Base-by-base conservation (phyloP, 2,888 invertebrate genomes). In the Melipona beecheii region DNA sequence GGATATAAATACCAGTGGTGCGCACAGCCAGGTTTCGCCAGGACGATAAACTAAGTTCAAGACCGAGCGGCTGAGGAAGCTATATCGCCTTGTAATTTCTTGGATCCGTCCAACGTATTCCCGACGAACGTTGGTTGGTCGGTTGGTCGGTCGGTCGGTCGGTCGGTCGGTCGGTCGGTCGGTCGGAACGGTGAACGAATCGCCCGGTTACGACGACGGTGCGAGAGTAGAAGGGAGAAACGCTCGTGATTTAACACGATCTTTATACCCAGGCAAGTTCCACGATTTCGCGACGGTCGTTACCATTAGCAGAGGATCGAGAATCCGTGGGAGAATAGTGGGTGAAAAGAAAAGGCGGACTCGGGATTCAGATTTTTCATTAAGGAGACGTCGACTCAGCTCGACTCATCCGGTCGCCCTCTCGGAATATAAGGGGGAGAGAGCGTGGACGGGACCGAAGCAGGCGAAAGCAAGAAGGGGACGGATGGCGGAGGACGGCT, bases 331-430 rank as follows among this genome's bases (percentile, higher is more conserved):
- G 77, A 84, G 86, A 83, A 75, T 78, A 84, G 81, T 75, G 74
- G 83, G 84, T 72, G 82, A 86, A 87, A 43, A 89, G 88, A 89
- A 89, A 86, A 86, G 86, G 84, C 85, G 85, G 81, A 83, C 88
- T 90, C 82, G 89, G 91, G 92, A 93, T 93, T 92, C 92, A 92
- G 93, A 94, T 94, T 94, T 94, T 94, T 94, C 94, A 94, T 94
- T 94, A 94, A 93, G 93, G 92, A 93, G 93, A 92, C 94, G 94
- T 94, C 93, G 94, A 94, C 93, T 94, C 93, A 94, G 93, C 93
- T 93, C n/a, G n/a, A n/a, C n/a, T n/a, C n/a, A 92, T 93, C 92
- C 92, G 89, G 82, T 78, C 86, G 86, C 87, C 87, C 84, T 86
- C 86, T 83, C 80, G 82, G 84, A 11, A 86, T 83, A 84, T 75